These are phyloP conservation scores for Anodontia alba DNA, from an alignment of 2,888 invertebrate species.

Conservation along the genomic window DNA sequence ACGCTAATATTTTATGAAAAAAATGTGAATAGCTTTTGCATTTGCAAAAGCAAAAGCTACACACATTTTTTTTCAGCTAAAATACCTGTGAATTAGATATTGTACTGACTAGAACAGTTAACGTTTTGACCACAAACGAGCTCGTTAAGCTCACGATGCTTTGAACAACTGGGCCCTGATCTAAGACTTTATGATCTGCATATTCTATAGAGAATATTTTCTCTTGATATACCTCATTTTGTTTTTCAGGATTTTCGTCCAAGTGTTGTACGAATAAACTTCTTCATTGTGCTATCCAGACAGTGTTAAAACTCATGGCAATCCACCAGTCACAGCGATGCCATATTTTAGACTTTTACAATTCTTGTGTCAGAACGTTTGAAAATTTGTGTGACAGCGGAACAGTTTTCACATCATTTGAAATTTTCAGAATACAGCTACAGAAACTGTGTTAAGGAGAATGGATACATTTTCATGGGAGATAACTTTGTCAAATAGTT, in stretches of 20 bases:
- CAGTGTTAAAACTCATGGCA: not conserved
- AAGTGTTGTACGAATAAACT: constrained; percentile 2
- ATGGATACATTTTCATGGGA: not conserved
- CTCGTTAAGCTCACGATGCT: too few relatives aligned
- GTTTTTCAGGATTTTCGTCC: not conserved
- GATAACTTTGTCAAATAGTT: not conserved
- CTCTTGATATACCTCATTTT: not conserved
- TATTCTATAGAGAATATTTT: too few relatives aligned
- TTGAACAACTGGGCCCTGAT: too few relatives aligned
- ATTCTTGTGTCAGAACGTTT: constrained; percentile 1
- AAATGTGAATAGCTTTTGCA: too few relatives aligned
- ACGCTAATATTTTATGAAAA: too few relatives aligned
- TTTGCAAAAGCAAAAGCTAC: too few relatives aligned
- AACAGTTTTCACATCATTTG: constrained; percentile 2
- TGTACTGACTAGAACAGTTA: too few relatives aligned
- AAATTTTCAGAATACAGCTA: not conserved
- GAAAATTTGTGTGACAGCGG: constrained; percentile 1
- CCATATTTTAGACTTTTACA: constrained; percentile 6
- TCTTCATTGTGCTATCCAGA: not conserved
- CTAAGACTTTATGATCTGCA: too few relatives aligned
- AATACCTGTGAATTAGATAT: too few relatives aligned
- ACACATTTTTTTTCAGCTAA: too few relatives aligned
- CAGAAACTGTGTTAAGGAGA: not conserved
- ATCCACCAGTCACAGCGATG: not conserved
- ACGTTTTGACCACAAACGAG: too few relatives aligned